Conservation (phyloP, 2,113 vertebrate genomes). For the Eurystomus gularis region DNA sequence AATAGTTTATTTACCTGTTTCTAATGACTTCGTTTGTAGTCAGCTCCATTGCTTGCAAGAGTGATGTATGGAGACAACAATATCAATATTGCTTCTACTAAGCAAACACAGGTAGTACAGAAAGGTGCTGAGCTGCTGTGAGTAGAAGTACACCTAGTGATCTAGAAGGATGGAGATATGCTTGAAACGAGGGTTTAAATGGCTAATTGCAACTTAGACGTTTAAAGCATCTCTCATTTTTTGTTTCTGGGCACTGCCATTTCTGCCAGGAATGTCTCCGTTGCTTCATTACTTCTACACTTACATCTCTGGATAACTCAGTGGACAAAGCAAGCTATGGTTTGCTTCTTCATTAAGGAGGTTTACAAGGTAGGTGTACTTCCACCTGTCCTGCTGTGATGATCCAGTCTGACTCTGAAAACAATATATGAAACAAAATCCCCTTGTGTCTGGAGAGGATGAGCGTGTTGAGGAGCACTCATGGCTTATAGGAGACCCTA, state of each 20-base stretch:
- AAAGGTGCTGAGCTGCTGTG: background rate
- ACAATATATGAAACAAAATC: background rate
- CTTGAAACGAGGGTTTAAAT: background rate
- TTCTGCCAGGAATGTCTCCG: background rate
- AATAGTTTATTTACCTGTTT: conserved; percentile 5
- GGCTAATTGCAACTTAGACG: background rate
- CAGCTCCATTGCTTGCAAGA: background rate
- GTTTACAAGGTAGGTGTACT: background rate
- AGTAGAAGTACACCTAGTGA: background rate
- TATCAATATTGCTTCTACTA: background rate
- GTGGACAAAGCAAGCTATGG: background rate
- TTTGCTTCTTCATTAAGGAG: background rate
- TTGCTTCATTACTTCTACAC: background rate
- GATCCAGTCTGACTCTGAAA: background rate
- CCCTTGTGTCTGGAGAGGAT: background rate
- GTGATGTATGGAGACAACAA: background rate
- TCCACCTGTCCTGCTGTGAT: background rate
- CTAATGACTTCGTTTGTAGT: background rate
- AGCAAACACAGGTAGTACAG: background rate
- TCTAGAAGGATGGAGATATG: background rate
- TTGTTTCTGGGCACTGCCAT: background rate
- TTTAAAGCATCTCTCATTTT: background rate
- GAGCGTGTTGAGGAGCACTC: background rate
- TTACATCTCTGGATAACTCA: background rate
- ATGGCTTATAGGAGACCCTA: background rate